These are phyloP conservation scores for Peromyscus leucopus DNA, from an alignment of 2,113 vertebrate genomes.

Conservation along the genomic window DNA sequence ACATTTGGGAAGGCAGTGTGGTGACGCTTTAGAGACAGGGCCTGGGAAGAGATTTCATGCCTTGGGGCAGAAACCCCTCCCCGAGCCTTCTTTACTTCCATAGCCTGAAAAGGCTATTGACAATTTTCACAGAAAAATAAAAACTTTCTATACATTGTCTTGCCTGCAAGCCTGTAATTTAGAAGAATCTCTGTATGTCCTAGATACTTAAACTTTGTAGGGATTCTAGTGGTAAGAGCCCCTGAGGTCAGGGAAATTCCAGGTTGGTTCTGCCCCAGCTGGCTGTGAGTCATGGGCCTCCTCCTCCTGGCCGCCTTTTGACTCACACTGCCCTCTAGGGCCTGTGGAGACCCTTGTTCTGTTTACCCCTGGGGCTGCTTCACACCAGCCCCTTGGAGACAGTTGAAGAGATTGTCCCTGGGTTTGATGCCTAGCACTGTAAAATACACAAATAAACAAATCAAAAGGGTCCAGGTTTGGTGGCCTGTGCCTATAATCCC, in stretches of 20 bases:
- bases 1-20: background rate
- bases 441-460: background rate
- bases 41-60: constrained; percentile 19
- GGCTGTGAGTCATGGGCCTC: background rate
- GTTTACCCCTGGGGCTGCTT: background rate
- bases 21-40: background rate
- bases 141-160: background rate
- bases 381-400: background rate
- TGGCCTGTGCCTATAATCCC: background rate
- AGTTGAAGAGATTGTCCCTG: background rate
- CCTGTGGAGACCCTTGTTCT: background rate
- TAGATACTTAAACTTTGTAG: background rate
- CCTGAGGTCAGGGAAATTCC: constrained; percentile 22
- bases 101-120: background rate
- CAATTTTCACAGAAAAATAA: background rate
- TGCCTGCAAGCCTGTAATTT: background rate
- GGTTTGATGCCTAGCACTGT: background rate
- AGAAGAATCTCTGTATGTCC: background rate
- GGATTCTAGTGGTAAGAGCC: background rate
- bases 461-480: background rate
- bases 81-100: background rate
- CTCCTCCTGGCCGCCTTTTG: background rate
- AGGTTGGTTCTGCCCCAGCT: background rate
- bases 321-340: constrained; percentile 32
- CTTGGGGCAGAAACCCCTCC: background rate